Evolutionary conservation across 2,797 vertebrate species (phyloP), one percentile per base, ranked within the genome.

Genomic region (Stomatorhinus walkeri): DNA sequence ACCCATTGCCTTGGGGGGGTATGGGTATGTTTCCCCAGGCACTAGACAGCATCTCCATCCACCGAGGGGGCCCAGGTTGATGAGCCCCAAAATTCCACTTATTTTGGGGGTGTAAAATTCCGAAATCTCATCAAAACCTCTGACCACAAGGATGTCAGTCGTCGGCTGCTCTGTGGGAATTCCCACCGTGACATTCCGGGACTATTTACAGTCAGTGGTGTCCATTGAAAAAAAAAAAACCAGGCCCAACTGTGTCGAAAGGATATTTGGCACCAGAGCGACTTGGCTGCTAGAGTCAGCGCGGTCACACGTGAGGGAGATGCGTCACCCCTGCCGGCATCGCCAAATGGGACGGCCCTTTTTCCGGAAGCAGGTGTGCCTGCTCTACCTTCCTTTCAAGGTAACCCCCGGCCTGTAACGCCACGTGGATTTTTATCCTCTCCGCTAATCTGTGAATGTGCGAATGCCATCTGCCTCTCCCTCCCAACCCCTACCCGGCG

Each of bases 381-480:
- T 22, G 19, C 32, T 32, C 72, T 90, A 88, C 85, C 88, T 88
- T 87, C 43, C 76, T 48, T 51, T 61, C 19, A 85, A 88, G 51
- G 43, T 43, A 88, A 3, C 7, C 64, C 46, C 32, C 49, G 56
- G 87, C 90, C 56, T 68, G 81, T 84, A 51, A 90, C 64, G 7
- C 81, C 90, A 46, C 19, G 54, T 46, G 56, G 56, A n/a, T 61
- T 76, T 90, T 88, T 91, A 90, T 89, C 64, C 90, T 84, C 14
- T 24, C 72, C 87, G 48, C 87, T 91, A 91, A 91, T 91, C 91
- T 89, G 49, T 87, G 85, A 91, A 89, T 90, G 91, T 90, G 89
- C 24, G 7, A 90, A 88, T 72, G 89, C 92, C 92, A 92, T 92
- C 91, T 92, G 92, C 61, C 91, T 89, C 8, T 88, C 76, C 85